Conservation (phyloP, 2,797 vertebrate genomes). For the Onychomys arenicola region DNA sequence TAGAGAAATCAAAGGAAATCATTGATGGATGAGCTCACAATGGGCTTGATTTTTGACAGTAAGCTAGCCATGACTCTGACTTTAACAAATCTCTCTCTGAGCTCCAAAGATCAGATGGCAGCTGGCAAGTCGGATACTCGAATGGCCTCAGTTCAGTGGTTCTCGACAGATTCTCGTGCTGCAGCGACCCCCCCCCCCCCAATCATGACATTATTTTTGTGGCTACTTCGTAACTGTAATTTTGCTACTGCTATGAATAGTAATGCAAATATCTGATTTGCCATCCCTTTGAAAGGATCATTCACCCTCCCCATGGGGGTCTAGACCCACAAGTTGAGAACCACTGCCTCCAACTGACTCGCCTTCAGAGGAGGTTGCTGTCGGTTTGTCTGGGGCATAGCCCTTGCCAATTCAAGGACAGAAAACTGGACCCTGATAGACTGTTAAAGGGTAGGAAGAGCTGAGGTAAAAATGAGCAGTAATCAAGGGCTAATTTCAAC, state of each 20-base stretch:
- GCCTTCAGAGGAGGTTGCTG: constrained; percentile 63
- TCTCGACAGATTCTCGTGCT: no score
- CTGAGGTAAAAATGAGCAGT: background rate
- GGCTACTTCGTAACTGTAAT: background rate
- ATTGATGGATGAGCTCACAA: background rate
- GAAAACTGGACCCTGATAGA: background rate
- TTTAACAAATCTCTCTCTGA: constrained; percentile 77
- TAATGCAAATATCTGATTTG: background rate
- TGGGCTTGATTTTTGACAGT: constrained; percentile 79
- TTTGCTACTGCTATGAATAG: background rate
- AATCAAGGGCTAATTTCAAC: constrained; percentile 28
- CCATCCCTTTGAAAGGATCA: background rate
- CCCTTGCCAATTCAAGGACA: constrained; percentile 22
- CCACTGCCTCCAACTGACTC: constrained; percentile 63
- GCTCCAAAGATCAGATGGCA: constrained; percentile 75
- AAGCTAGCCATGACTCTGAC: constrained; percentile 79
- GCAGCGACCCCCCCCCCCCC: no score
- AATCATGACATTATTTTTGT: background rate
- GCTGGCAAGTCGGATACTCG: constrained; percentile 71
- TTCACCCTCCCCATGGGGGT: no score
- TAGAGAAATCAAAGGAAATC: constrained; percentile 16
- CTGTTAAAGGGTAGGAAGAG: constrained; percentile 29
- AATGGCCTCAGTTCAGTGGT: constrained; percentile 26
- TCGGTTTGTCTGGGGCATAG: constrained; percentile 56
- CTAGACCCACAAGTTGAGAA: background rate